phyloP scores from a whole-genome alignment of 2,888 invertebrate species.

The Polydrusus pterygomalis region DNA sequence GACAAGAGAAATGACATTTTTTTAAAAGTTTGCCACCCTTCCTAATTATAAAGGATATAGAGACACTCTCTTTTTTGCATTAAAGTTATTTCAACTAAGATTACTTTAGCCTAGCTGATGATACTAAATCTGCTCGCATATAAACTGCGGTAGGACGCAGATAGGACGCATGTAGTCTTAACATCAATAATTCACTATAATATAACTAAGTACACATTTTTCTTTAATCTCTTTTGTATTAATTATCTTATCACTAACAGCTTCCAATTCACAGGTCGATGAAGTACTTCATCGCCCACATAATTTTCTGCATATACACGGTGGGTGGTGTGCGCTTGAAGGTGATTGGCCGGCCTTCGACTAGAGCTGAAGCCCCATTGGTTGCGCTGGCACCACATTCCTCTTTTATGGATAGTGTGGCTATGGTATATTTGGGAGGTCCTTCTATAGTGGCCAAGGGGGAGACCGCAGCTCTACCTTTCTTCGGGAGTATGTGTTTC shows the following conservation, averaged over 20 bases:
- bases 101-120: too few relatives aligned
- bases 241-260: constrained; percentile 22
- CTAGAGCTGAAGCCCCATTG: constrained; percentile 83
- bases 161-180: too few relatives aligned
- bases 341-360: constrained; percentile 80
- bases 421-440: constrained; percentile 87
- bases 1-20: too few relatives aligned
- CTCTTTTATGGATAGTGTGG: constrained; percentile 91
- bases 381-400: constrained; percentile 93
- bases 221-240: background rate
- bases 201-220: background rate
- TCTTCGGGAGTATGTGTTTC: constrained; percentile 88
- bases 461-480: constrained; percentile 86
- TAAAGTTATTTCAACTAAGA: too few relatives aligned
- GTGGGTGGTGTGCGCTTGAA: constrained; percentile 89
- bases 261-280: constrained; percentile 43
- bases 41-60: too few relatives aligned
- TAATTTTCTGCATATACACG: constrained; percentile 85
- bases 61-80: too few relatives aligned
- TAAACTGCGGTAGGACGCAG: too few relatives aligned
- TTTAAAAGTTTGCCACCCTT: too few relatives aligned
- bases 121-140: too few relatives aligned
- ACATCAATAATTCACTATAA: background rate
- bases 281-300: constrained; percentile 71
- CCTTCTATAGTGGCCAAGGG: constrained; percentile 93